Percentiles rank a stretch among this genome's conserved stretches.
Conservation (phyloP, 2,888 invertebrate genomes). For the Temnothorax rugatulus region DNA sequence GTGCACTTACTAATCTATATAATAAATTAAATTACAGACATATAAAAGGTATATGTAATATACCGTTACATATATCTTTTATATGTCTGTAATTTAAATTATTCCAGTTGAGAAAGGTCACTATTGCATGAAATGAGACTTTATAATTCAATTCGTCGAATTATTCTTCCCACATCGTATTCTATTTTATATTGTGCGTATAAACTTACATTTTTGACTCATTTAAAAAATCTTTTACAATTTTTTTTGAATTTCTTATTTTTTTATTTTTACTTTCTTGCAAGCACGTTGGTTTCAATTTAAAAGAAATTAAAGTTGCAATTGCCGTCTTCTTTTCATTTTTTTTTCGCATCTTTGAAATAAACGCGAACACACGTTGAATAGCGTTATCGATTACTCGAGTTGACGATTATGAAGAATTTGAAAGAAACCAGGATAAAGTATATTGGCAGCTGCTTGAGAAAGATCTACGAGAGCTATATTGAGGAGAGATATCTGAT, state of each 20-base stretch:
- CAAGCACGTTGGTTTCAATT: not conserved
- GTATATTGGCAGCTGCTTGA: slow-evolving; percentile 9
- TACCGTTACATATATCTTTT: not conserved
- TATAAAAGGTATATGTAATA: not conserved
- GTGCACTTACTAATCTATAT: not conserved
- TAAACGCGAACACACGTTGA: slow-evolving; percentile 37
- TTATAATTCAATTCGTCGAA: slow-evolving; percentile 9
- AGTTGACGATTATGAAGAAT: slow-evolving; percentile 54
- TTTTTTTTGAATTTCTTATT: not conserved
- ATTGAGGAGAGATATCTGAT: not conserved
- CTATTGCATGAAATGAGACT: not conserved
- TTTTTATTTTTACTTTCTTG: not conserved
- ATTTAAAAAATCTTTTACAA: not conserved
- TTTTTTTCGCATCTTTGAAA: slow-evolving; percentile 17
- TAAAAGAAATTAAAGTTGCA: not conserved
- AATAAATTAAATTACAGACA: too few relatives aligned
- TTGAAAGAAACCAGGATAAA: slow-evolving; percentile 10
- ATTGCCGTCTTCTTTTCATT: not conserved
- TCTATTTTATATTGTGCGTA: not conserved
- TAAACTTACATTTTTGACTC: not conserved
- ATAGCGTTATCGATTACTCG: slow-evolving; percentile 54
- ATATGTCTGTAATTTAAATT: not conserved
- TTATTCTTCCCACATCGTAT: not conserved
- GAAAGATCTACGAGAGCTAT: not conserved
- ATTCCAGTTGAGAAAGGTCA: not conserved